Base-by-base conservation (phyloP, 1,140 invertebrate species). In the Idris sp. region DNA sequence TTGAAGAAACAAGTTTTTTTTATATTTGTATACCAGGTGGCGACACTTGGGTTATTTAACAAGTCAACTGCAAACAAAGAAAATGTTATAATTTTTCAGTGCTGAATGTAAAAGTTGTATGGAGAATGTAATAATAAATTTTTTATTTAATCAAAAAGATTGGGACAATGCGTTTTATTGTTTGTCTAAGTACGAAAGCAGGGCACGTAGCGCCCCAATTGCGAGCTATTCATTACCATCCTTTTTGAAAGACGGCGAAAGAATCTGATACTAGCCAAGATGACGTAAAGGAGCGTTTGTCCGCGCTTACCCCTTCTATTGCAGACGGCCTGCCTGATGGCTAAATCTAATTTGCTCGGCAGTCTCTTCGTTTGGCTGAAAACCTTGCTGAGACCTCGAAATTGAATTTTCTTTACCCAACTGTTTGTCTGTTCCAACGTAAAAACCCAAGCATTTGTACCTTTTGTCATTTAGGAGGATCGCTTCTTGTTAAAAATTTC, bases 401-500 rank as follows among this genome's bases (percentile, higher is more conserved):
- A 73, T 73, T 26, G 16, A 73, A 77, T 77, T 77, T 65, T 16
- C 14, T 51, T 22, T 30, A 44, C 28, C 43, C 31, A 65, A 72
- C 68, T 69, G 64, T 56, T 54, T 54, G 67, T 31, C 22, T 35
- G 25, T 38, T 67, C 22, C 41, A 51, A 61, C 58, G 46, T 64
- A 69, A 73, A 73, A 69, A 73, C 58, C 14, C 25, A 30, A 58
- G 51, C 35, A 56, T 62, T 68, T 43, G 25, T 49, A 56, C 25
- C 62, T 73, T 64, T 77, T 77, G 74, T 65, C 58, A 65, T 73
- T 68, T 61, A 67, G 58, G 43, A 49, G 65, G 68, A 77, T 77
- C 74, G 64, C 40, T 69, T 6, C 64, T 77, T 51, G 46, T 69
- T 73, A 68, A 68, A 73, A 77, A 77, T 25, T 69, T 64, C 9